Evolutionary conservation across 1,140 invertebrate species (phyloP).

Genomic region (Leptinotarsa texana): DNA sequence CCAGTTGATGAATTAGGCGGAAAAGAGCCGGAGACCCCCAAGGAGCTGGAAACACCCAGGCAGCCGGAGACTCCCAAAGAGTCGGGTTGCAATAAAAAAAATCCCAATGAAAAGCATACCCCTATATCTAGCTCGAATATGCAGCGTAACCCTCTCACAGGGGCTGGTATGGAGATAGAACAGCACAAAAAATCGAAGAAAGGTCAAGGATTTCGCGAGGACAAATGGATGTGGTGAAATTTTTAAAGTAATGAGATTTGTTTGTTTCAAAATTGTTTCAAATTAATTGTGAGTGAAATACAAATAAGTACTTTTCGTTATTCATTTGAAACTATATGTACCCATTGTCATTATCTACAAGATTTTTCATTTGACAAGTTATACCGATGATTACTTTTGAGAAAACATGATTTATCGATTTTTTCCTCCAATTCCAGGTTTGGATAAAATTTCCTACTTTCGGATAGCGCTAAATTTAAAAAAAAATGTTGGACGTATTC

Average conservation of each 20-base stretch:
- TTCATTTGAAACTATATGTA: too few relatives aligned
- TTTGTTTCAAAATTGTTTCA: background rate
- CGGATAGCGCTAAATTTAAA: too few relatives aligned
- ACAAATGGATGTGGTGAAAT: conserved; percentile 41
- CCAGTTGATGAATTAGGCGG: conserved; percentile 12
- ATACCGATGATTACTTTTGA: too few relatives aligned
- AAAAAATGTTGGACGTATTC: too few relatives aligned
- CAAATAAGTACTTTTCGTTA: too few relatives aligned
- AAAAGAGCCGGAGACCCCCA: conserved; percentile 9
- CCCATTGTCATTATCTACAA: too few relatives aligned
- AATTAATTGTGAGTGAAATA: background rate
- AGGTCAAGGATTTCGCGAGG: conserved; percentile 19
- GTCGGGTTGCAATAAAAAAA: conserved; percentile 15
- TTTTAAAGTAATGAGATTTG: background rate
- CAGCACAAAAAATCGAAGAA: conserved; percentile 35
- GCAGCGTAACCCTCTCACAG: conserved; percentile 43
- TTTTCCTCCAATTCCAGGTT: too few relatives aligned
- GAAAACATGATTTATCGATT: too few relatives aligned
- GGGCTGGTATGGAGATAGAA: conserved; percentile 40
- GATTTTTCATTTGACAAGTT: too few relatives aligned
- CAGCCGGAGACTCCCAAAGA: background rate
- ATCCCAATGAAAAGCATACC: background rate
- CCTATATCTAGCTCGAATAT: conserved; percentile 38
- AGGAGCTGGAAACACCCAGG: background rate
- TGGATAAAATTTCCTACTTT: too few relatives aligned